phyloP scores from a whole-genome alignment of 2,797 vertebrate genomes.

The Chiroxiphia lanceolata region DNA sequence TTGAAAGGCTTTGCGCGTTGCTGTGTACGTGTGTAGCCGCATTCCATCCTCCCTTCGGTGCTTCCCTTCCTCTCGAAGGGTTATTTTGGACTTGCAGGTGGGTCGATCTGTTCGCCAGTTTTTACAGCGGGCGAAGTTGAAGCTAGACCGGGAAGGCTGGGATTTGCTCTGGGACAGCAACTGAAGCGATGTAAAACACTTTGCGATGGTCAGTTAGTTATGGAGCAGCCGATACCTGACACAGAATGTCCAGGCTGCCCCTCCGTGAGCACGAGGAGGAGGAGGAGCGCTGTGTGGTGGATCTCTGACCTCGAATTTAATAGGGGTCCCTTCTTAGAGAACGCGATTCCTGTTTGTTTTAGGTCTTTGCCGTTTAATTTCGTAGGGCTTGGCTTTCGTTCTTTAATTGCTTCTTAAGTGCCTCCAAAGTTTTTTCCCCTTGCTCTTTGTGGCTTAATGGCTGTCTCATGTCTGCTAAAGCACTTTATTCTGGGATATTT shows the following conservation, averaged over 20 bases:
- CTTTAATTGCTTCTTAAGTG: rapidly evolving
- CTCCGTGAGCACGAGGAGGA: neutral
- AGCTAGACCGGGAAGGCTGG: neutral
- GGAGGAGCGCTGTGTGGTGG: neutral
- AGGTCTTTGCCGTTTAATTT: neutral
- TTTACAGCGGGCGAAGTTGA: neutral
- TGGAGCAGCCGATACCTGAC: neutral
- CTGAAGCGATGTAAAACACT: neutral
- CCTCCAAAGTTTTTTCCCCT: neutral
- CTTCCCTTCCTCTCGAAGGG: neutral
- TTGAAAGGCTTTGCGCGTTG: neutral
- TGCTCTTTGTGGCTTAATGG: neutral
- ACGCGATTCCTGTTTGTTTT: neutral
- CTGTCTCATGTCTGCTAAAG: neutral
- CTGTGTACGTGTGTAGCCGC: neutral
- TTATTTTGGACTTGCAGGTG: neutral
- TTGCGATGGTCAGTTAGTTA: neutral
- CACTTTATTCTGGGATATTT: neutral
- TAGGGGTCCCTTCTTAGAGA: neutral
- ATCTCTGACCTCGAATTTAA: neutral
- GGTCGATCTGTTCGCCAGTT: neutral
- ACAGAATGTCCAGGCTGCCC: neutral
- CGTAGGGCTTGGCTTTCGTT: neutral
- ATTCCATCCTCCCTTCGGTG: neutral
- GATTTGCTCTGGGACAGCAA: neutral